Evolutionary conservation across 92 coral and sea anemone species (phyloP).

Genomic region (Anthopleura xanthogrammica): DNA sequence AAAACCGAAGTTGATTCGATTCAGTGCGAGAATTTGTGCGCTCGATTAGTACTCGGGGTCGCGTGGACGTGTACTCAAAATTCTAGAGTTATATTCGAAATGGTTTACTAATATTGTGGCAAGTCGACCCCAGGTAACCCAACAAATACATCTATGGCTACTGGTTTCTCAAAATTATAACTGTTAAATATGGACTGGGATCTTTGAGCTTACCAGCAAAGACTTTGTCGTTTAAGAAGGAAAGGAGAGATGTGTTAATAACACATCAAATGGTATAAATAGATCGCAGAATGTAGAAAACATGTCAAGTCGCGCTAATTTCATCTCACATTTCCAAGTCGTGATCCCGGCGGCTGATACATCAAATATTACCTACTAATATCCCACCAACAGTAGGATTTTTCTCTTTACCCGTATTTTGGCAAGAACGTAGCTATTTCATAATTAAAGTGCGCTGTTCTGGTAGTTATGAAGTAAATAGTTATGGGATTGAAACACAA

Average conservation of each 20-base stretch:
- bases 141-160: background rate
- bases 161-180: background rate
- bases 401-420: background rate
- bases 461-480: constrained; percentile 8
- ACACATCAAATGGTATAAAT: constrained; percentile 15
- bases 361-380: constrained; percentile 19
- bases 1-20: constrained; percentile 41
- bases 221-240: background rate
- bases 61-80: background rate
- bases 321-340: constrained; percentile 19
- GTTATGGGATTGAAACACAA: constrained; percentile 1
- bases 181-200: background rate
- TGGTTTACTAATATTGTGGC: constrained; percentile 15
- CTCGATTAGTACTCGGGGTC: constrained; percentile 28
- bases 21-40: constrained; percentile 11
- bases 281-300: constrained; percentile 7
- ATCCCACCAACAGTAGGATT: constrained; percentile 7
- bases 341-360: constrained; percentile 18
- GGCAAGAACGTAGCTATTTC: constrained; percentile 12
- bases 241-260: background rate
- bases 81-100: background rate
- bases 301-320: constrained; percentile 24
- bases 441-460: constrained; percentile 15
- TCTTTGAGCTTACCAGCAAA: constrained; percentile 13
- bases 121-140: constrained; percentile 18